Base-by-base conservation (phyloP, 2,888 invertebrate genomes). In the Drosophila meridionalis region DNA sequence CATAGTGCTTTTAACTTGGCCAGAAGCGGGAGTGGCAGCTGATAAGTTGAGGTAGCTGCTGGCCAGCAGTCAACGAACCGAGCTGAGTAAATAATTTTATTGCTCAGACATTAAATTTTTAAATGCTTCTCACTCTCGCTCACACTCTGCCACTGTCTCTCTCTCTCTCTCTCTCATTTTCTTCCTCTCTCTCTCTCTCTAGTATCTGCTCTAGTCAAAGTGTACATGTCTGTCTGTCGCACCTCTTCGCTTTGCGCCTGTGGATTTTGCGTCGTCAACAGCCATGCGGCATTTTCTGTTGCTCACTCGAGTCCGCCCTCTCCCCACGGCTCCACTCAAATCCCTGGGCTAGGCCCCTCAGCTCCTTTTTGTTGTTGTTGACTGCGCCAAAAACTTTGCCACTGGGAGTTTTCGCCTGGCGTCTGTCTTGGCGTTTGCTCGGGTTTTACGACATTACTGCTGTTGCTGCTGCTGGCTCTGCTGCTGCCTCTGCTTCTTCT, bases 331-430 rank as follows among this genome's bases (percentile, higher is more conserved):
- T 20, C 20, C 20, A 20, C 20, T 12, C 30, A 32, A 57, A 32
- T 26, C n/a, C 32, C 26, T 11, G n/a, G 40, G 42, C 38, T 4
- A 8, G 30, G 12, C 20, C 32, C 20, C 28, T 11, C 32, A 14
- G 20, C 42, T 28, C 2, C 8, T 36, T 58, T 12, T 61, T 53
- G 68, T 69, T 79, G 80, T 69, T 78, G 78, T 73, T 76, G 73
- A 68, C 73, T 80, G 77, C 72, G 77, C 74, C 76, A 78, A 82
- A 80, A 82, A 82, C 72, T 82, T 82, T 82, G 69, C 82, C 82
- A 48, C 70, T 70, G 77, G 82, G 82, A 81, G 38, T 73, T 78
- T 65, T 69, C 68, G 63, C 68, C 52, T 66, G 66, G 71, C 71
- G 69, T 78, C 77, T 70, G 69, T 78, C 77, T 70, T 74, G 60